Evolutionary conservation across 37 sponge, comb jelly and placozoan species (phyloP).

Genomic region (Axinella damicornis): DNA sequence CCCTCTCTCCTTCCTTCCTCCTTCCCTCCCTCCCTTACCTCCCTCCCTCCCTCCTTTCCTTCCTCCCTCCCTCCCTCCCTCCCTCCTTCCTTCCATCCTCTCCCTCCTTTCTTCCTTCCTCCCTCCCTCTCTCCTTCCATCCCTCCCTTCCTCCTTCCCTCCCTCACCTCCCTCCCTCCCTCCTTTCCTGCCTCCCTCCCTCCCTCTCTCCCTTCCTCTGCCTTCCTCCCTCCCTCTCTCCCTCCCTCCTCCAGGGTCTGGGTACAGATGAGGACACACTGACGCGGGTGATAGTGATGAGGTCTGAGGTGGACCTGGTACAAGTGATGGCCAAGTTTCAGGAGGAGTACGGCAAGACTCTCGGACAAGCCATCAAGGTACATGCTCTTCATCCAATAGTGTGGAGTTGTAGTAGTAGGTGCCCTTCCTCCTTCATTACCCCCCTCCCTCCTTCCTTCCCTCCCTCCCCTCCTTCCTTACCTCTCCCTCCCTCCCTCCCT

Average conservation of each 20-base stretch:
- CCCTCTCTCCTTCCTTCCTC: too few relatives aligned
- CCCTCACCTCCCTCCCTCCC: slow-evolving; percentile 1
- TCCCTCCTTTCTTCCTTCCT: neutral
- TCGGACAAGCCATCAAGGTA: neutral
- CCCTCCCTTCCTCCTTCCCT: neutral
- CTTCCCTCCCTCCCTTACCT: neutral
- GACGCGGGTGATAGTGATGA: neutral
- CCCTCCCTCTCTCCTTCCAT: neutral
- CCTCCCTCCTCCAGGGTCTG: neutral
- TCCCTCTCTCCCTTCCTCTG: neutral
- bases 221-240: neutral
- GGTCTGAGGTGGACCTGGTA: slow-evolving; percentile 1
- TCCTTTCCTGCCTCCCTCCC: neutral
- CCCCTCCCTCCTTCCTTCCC: too few relatives aligned
- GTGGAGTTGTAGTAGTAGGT: too few relatives aligned
- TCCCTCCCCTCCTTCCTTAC: too few relatives aligned
- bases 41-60: neutral
- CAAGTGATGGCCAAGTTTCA: neutral
- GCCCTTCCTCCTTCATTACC: too few relatives aligned
- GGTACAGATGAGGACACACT: too few relatives aligned
- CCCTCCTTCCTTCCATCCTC: neutral
- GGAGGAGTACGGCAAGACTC: neutral
- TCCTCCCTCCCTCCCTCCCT: neutral
- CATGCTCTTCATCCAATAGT: too few relatives aligned
- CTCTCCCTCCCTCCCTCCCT: too few relatives aligned